Base-by-base conservation (phyloP, 2,797 vertebrate genomes). In the Mycteria americana region DNA sequence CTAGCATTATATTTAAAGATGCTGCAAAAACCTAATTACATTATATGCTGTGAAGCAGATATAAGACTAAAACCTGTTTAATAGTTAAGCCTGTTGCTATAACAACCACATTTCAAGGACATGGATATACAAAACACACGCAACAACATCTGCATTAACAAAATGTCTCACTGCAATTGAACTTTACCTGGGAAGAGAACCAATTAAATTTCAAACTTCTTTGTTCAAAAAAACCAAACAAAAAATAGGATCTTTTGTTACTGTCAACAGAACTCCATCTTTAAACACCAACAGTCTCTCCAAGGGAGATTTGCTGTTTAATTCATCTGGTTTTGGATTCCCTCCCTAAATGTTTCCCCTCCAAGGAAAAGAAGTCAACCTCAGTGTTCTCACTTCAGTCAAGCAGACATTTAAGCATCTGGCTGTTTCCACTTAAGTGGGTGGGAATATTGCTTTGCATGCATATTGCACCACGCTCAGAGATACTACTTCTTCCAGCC, bases 41-140 rank as follows among this genome's bases (percentile, higher is more conserved):
- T 95, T 95, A 79, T 90, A 85, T 46, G 72, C 82, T 48, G 60
- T 82, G 82, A 84, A 93, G 76, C 57, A 89, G 76, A 51, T 91
- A 87, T 8, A 62, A 95, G 69, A 81, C 86, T 92, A 91, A 97
- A 96, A 85, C 59, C 83, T 82, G 53, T 75, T 48, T 82, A 96
- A 94, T 48, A 95, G 94, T 94, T 97, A 86, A 96, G 67, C 53
- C 88, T 85, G 98, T 97, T 98, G 95, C 97, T 96, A 97, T 97
- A 93, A 97, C 95, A 96, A 98, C 79, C 73, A 78, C 95, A 67
- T 94, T 96, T 95, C 94, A 97, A 97, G 93, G 96, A 72, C 95
- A 88, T 16, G 69, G 83, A 73, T 96, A 64, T 18, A 95, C 65
- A 80, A 93, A 78, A 85, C 74, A 54, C 51, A 82, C 0, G 4